Evolutionary conservation across 2,888 invertebrate genomes (phyloP).

Genomic region (Brenthis hecate): DNA sequence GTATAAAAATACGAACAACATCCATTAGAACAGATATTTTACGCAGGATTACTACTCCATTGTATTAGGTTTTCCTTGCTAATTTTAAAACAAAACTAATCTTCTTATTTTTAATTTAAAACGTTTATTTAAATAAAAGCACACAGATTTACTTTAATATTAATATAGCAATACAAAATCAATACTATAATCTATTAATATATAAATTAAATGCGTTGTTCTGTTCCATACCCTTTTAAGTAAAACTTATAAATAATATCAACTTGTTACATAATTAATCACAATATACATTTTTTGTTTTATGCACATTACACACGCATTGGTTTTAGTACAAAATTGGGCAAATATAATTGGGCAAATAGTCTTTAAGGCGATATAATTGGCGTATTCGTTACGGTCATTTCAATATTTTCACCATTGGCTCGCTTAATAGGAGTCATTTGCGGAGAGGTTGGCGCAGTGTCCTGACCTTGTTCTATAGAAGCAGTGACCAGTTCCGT

Average conservation of each 20-base stretch:
- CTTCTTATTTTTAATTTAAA: neutral
- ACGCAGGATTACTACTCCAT: too few relatives aligned
- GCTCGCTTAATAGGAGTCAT: constrained; percentile 53
- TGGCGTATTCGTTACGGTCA: constrained; percentile 54
- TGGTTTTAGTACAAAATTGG: constrained; percentile 21
- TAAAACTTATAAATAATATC: too few relatives aligned
- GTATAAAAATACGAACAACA: too few relatives aligned
- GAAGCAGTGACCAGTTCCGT: constrained; percentile 71
- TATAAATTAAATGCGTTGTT: constrained; percentile 33
- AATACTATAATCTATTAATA: constrained; percentile 15
- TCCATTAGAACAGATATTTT: too few relatives aligned
- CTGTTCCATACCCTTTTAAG: neutral
- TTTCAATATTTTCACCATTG: constrained; percentile 54
- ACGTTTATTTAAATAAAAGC: constrained; percentile 16
- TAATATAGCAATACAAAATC: constrained; percentile 24
- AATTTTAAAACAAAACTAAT: neutral
- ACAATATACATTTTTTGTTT: too few relatives aligned
- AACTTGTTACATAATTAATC: too few relatives aligned
- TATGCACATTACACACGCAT: neutral
- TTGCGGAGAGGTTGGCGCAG: constrained; percentile 58
- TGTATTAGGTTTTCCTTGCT: too few relatives aligned
- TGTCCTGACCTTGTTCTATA: constrained; percentile 61
- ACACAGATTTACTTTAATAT: constrained; percentile 9
- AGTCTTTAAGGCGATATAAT: constrained; percentile 39
- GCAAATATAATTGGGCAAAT: constrained; percentile 20